Evolutionary conservation across 2,888 invertebrate genomes (phyloP).

Genomic region (Salpingus planirostris): DNA sequence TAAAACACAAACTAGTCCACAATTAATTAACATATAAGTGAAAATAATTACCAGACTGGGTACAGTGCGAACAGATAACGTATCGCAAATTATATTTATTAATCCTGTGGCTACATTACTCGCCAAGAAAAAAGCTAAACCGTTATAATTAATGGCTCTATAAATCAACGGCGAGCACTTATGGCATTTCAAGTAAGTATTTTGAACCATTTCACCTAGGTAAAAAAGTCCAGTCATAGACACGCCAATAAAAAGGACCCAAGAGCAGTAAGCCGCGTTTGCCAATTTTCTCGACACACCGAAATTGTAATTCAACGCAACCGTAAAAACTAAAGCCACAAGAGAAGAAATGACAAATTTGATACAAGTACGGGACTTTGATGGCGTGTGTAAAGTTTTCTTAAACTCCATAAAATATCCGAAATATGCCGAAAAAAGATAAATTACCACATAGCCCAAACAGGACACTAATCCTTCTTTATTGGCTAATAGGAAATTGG

Average conservation of each 20-base stretch:
- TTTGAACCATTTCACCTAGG: conserved; percentile 45
- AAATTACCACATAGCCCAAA: conserved; percentile 77
- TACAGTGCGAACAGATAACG: conserved; percentile 43
- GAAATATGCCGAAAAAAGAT: conserved; percentile 62
- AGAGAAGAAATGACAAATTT: conserved; percentile 7
- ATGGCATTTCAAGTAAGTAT: too few species aligned
- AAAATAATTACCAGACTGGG: conserved; percentile 48
- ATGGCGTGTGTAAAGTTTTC: too few species aligned
- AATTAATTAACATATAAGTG: conserved; percentile 49
- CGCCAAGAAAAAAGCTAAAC: conserved; percentile 72
- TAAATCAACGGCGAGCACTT: conserved; percentile 49
- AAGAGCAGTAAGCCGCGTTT: conserved; percentile 73
- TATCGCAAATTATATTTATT: conserved; percentile 63
- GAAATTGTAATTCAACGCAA: conserved; percentile 44
- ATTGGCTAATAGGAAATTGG: conserved; percentile 68
- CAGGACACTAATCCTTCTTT: conserved; percentile 84
- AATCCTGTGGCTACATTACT: conserved; percentile 79
- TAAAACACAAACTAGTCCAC: conserved; percentile 36
- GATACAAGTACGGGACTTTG: conserved; percentile 3
- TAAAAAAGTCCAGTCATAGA: conserved; percentile 48
- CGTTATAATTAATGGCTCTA: conserved; percentile 70
- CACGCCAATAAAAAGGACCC: conserved; percentile 60
- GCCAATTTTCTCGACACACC: conserved; percentile 72
- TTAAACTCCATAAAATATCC: conserved; percentile 41
- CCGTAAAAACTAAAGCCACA: conserved; percentile 25